Base-by-base conservation (phyloP, 2,888 invertebrate species). In the Lutraria lutraria region DNA sequence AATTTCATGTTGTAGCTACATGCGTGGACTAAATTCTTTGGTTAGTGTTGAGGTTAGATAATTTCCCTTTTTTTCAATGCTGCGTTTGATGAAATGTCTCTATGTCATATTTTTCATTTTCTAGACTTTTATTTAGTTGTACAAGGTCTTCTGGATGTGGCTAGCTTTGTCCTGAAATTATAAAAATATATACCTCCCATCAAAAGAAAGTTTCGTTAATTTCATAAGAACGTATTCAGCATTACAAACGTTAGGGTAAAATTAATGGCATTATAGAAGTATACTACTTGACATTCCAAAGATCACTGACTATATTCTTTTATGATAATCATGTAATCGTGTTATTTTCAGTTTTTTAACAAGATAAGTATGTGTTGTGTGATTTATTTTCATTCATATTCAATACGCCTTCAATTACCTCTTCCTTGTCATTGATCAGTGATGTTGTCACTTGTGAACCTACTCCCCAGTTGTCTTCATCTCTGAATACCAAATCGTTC, bases 131-230 rank as follows among this genome's bases (percentile, higher is more conserved):
- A n/a, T 84, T 87, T 95, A 95, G 85, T 94, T 94, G 94, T 97
- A 97, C 88, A 96, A 95, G 31, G 97, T 97, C 94, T 96, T 97
- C 95, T 97, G 97, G 92, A 96, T 96, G 96, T 97, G 97, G n/a
- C 97, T 97, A 88, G 97, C 97, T 87, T 97, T 96, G 89, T 97
- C 97, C 96, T 96, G 94, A 68, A 95, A 95, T 25, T 87, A 81
- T 89, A 86, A 90, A 87, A 83, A 82, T 3, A 56, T 21, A 56
- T 56, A 19, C 3, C 3, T 56, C 12, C 15, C 56, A 56, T 56
- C 6, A 16, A 56, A 56, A 56, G 6, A 56, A 56, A 56, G 3
- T 56, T 19, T 56, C 13, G 13, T 3, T 56, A 56, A 19, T 19
- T 56, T 6, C 3, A 12, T 4, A 43, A 43, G 43, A 43, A 43